Evolutionary conservation across 2,113 vertebrate genomes (phyloP).

Genomic region (Notarius lentiginosus): DNA sequence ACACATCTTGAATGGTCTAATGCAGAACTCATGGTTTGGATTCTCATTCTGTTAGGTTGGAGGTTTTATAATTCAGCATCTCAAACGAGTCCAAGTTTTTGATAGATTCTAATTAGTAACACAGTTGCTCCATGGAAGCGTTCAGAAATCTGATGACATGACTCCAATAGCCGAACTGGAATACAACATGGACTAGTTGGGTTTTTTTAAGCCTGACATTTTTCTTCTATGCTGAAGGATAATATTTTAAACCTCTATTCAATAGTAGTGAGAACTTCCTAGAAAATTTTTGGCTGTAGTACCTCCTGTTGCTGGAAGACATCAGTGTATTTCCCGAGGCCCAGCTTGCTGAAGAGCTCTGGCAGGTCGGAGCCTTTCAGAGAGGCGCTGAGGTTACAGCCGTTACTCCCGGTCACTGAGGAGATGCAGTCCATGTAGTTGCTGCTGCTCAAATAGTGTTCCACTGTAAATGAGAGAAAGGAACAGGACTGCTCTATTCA

Average conservation of each 20-base stretch:
- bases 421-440: constrained; percentile 99
- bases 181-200: not conserved
- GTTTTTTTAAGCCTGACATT: not conserved
- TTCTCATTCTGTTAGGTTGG: not conserved
- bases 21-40: not conserved
- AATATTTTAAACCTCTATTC: not conserved
- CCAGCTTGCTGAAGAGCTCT: constrained; percentile 97
- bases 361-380: constrained; percentile 96
- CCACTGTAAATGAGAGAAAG: constrained; percentile 69
- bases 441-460: constrained; percentile 97
- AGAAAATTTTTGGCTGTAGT: not conserved
- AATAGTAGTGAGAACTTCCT: not conserved
- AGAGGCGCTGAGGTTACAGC: constrained; percentile 89
- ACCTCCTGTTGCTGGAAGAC: constrained; percentile 99
- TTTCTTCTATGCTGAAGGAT: not conserved
- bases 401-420: constrained; percentile 91
- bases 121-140: not conserved
- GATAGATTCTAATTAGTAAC: not conserved
- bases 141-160: not conserved
- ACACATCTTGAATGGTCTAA: not conserved
- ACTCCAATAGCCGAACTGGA: not conserved
- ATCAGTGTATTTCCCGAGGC: constrained; percentile 95
- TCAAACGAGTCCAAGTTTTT: not conserved
- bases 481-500: not conserved
- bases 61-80: not conserved